phyloP scores from a whole-genome alignment of 2,888 invertebrate species.

The Hedychridium roseum region DNA sequence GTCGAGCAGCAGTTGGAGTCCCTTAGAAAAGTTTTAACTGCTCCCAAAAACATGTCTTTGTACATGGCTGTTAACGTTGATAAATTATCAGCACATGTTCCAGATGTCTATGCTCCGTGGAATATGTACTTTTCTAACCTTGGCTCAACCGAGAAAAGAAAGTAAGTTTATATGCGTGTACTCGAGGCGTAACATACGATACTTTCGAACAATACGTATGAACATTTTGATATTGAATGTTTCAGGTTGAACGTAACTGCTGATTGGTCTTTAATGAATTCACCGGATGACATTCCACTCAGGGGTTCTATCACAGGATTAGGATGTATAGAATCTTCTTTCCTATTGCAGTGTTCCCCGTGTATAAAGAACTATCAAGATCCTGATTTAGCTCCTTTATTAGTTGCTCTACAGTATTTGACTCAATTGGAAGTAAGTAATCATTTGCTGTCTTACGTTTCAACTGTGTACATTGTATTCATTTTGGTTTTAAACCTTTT shows the following conservation, averaged over 20 bases:
- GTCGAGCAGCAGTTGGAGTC: too few species aligned
- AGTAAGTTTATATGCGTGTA: constrained; percentile 38
- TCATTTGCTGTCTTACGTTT: too few species aligned
- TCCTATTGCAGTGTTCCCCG: constrained; percentile 73
- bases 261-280: constrained; percentile 64
- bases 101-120: constrained; percentile 68
- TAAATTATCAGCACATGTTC: constrained; percentile 64
- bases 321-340: constrained; percentile 83
- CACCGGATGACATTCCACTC: constrained; percentile 56
- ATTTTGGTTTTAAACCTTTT: constrained; percentile 1
- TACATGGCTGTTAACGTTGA: constrained; percentile 79
- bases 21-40: constrained; percentile 70
- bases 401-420: constrained; percentile 85
- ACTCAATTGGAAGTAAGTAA: constrained; percentile 78
- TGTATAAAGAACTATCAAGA: constrained; percentile 72
- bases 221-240: constrained; percentile 7
- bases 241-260: constrained; percentile 63
- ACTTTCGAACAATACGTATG: neutral
- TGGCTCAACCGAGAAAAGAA: constrained; percentile 49
- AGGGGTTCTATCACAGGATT: constrained; percentile 78
- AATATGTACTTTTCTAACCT: constrained; percentile 60
- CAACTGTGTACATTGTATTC: too few species aligned
- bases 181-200: constrained; percentile 3
- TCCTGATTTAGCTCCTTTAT: constrained; percentile 76
- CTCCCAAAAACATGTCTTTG: constrained; percentile 71